Evolutionary conservation across 2,888 invertebrate species (phyloP).

Genomic region (Apamea sordens): DNA sequence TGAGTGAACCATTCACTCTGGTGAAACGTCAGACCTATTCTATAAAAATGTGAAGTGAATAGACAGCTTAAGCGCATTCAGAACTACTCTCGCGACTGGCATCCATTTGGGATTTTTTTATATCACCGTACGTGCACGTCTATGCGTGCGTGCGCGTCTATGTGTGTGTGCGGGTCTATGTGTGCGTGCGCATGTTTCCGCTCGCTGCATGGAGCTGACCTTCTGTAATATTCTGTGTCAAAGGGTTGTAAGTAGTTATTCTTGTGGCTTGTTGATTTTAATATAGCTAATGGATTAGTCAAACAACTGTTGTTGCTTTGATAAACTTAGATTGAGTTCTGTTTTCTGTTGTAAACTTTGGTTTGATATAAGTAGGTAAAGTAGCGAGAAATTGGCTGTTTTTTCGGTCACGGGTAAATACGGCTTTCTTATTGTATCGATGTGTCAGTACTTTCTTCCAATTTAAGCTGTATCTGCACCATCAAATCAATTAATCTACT

Average conservation of each 20-base stretch:
- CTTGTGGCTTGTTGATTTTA: constrained; percentile 28
- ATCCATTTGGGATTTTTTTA: neutral
- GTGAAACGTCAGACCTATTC: neutral
- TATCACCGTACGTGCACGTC: neutral
- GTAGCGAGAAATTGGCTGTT: neutral
- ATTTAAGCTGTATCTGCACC: neutral
- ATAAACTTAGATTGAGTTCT: constrained; percentile 45
- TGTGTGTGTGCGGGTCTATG: no score
- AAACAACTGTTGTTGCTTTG: constrained; percentile 22
- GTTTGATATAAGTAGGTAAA: constrained; percentile 5
- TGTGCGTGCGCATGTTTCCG: neutral
- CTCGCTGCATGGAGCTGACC: neutral
- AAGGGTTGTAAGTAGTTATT: constrained; percentile 16
- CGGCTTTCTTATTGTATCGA: neutral
- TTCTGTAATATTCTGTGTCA: constrained; percentile 3
- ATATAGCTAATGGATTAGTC: constrained; percentile 39
- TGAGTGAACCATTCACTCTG: neutral
- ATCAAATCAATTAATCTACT: neutral
- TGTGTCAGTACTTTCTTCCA: neutral
- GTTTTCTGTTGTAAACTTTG: constrained; percentile 16
- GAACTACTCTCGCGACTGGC: no score
- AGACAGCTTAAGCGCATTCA: no score
- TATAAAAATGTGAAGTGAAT: no score
- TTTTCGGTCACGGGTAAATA: constrained; percentile 1
- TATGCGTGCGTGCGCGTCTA: neutral